phyloP scores from a whole-genome alignment of 2,797 vertebrate species.

The Typhlichthys subterraneus region DNA sequence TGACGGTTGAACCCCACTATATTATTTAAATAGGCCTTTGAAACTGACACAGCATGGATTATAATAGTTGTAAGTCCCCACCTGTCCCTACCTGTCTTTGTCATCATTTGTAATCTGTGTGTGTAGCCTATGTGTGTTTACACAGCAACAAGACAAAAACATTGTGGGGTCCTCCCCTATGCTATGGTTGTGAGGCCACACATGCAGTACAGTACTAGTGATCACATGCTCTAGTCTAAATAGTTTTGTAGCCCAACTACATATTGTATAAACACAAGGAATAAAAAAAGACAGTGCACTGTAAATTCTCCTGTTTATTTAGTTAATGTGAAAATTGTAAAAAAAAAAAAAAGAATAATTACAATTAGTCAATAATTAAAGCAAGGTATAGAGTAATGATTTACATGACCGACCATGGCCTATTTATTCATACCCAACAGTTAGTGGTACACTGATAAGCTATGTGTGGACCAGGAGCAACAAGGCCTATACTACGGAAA shows the following conservation, averaged over 20 bases:
- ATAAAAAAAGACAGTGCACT: too few species aligned
- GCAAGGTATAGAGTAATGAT: too few species aligned
- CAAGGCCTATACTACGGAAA: neutral
- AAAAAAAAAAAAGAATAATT: too few species aligned
- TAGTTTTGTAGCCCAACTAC: neutral
- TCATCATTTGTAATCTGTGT: neutral
- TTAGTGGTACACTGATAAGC: neutral
- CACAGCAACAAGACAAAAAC: slow-evolving; percentile 20
- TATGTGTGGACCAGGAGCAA: neutral
- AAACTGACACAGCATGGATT: slow-evolving; percentile 1
- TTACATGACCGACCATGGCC: too few species aligned
- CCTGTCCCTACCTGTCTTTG: neutral
- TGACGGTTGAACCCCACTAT: neutral
- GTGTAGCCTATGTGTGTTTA: slow-evolving; percentile 14
- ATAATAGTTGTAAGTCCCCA: neutral
- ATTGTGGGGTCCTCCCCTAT: slow-evolving; percentile 37
- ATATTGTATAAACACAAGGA: too few species aligned
- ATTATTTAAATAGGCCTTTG: slow-evolving; percentile 3
- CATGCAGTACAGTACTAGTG: slow-evolving; percentile 4
- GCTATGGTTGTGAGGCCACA: slow-evolving; percentile 18
- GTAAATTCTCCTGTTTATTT: too few species aligned
- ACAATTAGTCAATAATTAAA: too few species aligned
- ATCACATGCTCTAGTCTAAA: neutral
- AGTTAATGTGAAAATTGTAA: too few species aligned
- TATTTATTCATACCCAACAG: too few species aligned